Evolutionary conservation across 2,888 invertebrate species (phyloP).

Genomic region (Leptinotarsa tumamoca): DNA sequence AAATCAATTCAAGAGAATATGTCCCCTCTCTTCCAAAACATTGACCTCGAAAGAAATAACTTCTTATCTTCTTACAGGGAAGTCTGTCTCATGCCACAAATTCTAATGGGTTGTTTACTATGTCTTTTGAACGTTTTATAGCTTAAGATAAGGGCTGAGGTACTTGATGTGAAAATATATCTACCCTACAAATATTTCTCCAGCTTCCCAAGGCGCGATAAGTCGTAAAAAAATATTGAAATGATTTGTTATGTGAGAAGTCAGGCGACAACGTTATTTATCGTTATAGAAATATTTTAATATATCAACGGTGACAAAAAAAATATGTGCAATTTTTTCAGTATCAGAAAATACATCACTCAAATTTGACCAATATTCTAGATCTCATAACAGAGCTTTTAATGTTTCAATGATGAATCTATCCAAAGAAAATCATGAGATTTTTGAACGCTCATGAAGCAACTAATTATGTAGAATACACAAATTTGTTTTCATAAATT

Average conservation of each 20-base stretch:
- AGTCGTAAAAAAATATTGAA: background rate
- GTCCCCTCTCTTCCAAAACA: constrained; percentile 40
- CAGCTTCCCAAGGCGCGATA: constrained; percentile 8
- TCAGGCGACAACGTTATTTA: background rate
- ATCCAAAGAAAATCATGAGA: too few relatives aligned
- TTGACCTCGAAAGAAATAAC: constrained; percentile 42
- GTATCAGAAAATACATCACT: too few relatives aligned
- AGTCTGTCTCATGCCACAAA: constrained; percentile 30
- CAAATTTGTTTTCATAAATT: too few relatives aligned
- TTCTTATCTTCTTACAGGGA: constrained; percentile 41
- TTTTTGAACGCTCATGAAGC: too few relatives aligned
- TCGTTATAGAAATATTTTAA: too few relatives aligned
- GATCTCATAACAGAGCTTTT: too few relatives aligned
- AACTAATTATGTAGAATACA: too few relatives aligned
- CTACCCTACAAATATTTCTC: constrained; percentile 28
- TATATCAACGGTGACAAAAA: too few relatives aligned
- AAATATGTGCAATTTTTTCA: too few relatives aligned
- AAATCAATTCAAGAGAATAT: constrained; percentile 30
- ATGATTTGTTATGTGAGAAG: background rate
- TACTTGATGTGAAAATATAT: constrained; percentile 36
- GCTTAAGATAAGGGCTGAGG: constrained; percentile 39
- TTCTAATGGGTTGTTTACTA: constrained; percentile 44
- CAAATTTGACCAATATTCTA: too few relatives aligned
- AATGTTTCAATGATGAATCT: too few relatives aligned
- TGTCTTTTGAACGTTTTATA: constrained; percentile 41